These are phyloP conservation scores for Caerostris extrusa DNA, from an alignment of 1,140 invertebrate genomes.

Conservation along the genomic window DNA sequence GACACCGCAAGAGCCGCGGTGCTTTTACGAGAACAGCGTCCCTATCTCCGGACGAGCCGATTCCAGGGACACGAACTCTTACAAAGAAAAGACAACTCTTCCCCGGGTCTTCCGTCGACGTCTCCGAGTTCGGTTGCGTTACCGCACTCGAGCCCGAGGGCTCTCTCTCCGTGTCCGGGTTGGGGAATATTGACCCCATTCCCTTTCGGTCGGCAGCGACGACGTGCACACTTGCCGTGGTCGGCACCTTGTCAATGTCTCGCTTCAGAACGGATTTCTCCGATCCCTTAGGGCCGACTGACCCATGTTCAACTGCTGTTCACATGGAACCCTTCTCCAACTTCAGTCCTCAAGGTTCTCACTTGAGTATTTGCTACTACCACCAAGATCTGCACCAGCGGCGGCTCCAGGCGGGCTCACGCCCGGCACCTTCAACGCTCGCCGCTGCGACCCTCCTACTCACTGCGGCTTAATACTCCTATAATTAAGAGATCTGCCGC, in stretches of 20 bases:
- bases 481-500: conserved; percentile 79
- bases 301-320: conserved; percentile 46
- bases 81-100: conserved; percentile 60
- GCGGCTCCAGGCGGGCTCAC: conserved; percentile 78
- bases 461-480: conserved; percentile 83
- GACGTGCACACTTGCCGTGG: background rate
- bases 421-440: conserved; percentile 87
- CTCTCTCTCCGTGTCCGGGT: conserved; percentile 3
- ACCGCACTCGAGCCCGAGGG: background rate
- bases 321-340: conserved; percentile 92
- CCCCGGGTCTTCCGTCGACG: background rate
- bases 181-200: conserved; percentile 19
- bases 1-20: conserved; percentile 8
- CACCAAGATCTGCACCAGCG: conserved; percentile 69
- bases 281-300: conserved; percentile 42
- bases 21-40: conserved; percentile 45
- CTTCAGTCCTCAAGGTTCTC: conserved; percentile 86
- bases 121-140: conserved; percentile 7
- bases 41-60: conserved; percentile 17
- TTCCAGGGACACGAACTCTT: conserved; percentile 57
- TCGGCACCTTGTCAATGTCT: background rate
- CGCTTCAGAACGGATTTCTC: conserved; percentile 49
- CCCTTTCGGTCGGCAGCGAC: conserved; percentile 56
- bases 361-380: conserved; percentile 83
- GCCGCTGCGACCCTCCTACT: conserved; percentile 89